Percentiles rank a stretch among this genome's conserved stretches.
phyloP scores from a whole-genome alignment of 2,113 vertebrate species.

The Marmota monax region DNA sequence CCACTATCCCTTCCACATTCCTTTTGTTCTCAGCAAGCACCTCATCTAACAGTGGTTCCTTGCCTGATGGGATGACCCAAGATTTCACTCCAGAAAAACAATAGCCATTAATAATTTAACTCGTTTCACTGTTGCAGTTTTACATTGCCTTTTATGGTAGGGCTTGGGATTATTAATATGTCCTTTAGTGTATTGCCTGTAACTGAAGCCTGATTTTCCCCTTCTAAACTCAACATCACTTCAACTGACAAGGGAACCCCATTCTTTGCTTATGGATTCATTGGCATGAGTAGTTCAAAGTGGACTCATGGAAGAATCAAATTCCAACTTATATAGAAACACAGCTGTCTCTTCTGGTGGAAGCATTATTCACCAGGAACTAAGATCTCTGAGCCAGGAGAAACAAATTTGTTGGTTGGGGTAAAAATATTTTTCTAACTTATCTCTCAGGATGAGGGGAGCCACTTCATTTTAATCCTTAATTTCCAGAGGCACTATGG shows the following conservation, averaged over 20 bases:
- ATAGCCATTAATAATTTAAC: neutral
- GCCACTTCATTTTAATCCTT: neutral
- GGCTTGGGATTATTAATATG: neutral
- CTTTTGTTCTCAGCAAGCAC: neutral
- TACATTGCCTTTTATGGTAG: neutral
- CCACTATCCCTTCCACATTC: no score
- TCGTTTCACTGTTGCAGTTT: neutral
- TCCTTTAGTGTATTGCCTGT: neutral
- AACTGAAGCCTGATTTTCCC: neutral
- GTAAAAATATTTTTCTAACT: neutral
- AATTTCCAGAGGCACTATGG: neutral
- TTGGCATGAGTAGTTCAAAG: neutral
- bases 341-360: neutral
- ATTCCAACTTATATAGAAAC: neutral
- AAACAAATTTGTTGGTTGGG: neutral
- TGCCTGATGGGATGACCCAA: neutral
- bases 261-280: neutral
- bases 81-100: neutral
- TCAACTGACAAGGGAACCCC: neutral
- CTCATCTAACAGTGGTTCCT: neutral
- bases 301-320: neutral
- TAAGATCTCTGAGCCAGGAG: neutral
- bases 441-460: neutral
- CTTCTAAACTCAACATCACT: neutral
- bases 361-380: neutral